Conservation (phyloP, 1,140 invertebrate genomes). For the Macrocentrus cingulum region DNA sequence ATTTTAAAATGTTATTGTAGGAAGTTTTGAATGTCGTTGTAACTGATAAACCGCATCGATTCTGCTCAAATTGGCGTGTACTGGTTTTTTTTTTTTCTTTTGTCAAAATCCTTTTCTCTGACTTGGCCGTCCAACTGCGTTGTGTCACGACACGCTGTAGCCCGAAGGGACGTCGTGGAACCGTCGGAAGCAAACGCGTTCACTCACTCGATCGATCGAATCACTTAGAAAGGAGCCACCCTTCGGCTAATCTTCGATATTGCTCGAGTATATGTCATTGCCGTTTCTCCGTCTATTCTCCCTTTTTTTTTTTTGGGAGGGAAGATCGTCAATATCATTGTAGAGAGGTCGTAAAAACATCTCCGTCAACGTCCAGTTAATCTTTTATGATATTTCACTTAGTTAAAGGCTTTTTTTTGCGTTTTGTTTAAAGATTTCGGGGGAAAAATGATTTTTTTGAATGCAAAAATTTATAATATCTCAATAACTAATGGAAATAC, state of each 20-base stretch:
- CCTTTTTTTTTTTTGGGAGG: slow-evolving; percentile 4
- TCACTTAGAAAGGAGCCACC: slow-evolving; percentile 17
- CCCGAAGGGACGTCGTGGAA: slow-evolving; percentile 6
- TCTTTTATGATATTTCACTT: no score
- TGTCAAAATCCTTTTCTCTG: background rate
- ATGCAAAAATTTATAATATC: no score
- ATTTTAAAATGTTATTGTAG: background rate
- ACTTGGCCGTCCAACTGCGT: background rate
- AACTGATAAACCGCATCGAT: background rate
- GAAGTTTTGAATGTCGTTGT: background rate
- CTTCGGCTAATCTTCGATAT: slow-evolving; percentile 14
- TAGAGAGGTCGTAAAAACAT: background rate
- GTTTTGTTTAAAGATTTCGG: no score
- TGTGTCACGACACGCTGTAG: slow-evolving; percentile 2
- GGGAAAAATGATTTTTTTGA: no score
- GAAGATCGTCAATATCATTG: slow-evolving; percentile 17
- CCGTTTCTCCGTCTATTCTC: slow-evolving; percentile 1
- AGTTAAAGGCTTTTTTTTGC: no score
- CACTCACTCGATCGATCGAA: slow-evolving; percentile 9
- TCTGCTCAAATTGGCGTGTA: background rate
- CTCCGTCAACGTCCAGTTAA: background rate
- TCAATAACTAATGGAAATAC: no score
- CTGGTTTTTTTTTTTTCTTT: background rate
- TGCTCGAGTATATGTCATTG: slow-evolving; percentile 17
- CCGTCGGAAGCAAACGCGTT: background rate